Percentiles rank a stretch among this genome's conserved stretches.
phyloP scores from a whole-genome alignment of 2,113 vertebrate species.

The Dascyllus trimaculatus region DNA sequence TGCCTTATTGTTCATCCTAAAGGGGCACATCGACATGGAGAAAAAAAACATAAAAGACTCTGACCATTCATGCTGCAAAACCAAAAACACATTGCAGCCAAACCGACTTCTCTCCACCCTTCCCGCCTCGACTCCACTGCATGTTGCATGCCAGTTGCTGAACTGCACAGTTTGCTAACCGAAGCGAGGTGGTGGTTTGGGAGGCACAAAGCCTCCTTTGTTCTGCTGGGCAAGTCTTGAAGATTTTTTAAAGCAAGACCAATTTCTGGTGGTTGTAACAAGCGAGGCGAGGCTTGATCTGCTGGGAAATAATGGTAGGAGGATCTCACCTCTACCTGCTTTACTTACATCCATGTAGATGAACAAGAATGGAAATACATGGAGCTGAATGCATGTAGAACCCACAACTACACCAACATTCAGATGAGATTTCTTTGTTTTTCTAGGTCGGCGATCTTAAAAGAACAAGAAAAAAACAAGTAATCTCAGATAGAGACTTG shows the following conservation, averaged over 20 bases:
- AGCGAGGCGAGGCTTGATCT: neutral
- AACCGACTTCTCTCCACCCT: slow-evolving; percentile 15
- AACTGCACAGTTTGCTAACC: slow-evolving; percentile 50
- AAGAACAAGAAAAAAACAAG: too few relatives aligned
- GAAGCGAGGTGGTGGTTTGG: slow-evolving; percentile 40
- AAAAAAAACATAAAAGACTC: neutral
- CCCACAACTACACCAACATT: too few relatives aligned
- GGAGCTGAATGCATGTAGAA: neutral
- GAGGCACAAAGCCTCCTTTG: slow-evolving; percentile 74
- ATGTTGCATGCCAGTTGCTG: slow-evolving; percentile 53
- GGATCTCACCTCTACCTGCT: neutral
- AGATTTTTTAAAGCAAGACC: slow-evolving; percentile 43
- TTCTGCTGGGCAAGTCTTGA: slow-evolving; percentile 47
- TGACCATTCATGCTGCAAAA: slow-evolving; percentile 15
- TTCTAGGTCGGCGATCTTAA: too few relatives aligned
- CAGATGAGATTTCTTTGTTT: too few relatives aligned
- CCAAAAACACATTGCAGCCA: neutral
- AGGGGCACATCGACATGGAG: neutral
- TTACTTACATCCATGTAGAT: neutral
- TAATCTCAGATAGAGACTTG: too few relatives aligned
- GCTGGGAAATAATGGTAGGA: slow-evolving; percentile 11
- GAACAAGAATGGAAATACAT: neutral
- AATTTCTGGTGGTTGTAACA: slow-evolving; percentile 47
- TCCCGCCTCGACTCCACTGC: slow-evolving; percentile 25
- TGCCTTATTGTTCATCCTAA: neutral